These are phyloP conservation scores for Zosterops pallidus DNA, from an alignment of 2,113 vertebrate genomes.

Conservation along the genomic window DNA sequence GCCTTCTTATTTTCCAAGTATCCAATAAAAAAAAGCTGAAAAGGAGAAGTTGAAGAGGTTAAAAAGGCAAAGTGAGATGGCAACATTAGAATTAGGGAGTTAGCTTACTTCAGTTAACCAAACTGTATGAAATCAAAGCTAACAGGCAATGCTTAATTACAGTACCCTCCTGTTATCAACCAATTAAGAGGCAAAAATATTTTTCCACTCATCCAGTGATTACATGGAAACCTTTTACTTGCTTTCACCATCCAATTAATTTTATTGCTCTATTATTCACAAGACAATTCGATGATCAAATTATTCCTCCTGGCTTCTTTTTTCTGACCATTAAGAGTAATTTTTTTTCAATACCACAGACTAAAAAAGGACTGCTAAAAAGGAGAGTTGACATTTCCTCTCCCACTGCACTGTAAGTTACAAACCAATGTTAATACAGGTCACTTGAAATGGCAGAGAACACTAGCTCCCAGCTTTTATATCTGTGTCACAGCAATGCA, in stretches of 20 bases:
- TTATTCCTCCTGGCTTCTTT: background rate
- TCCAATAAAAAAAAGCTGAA: background rate
- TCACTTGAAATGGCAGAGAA: background rate
- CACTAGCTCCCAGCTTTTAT: background rate
- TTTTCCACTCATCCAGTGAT: background rate
- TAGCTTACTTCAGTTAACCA: background rate
- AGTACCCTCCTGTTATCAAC: background rate
- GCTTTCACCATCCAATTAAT: background rate
- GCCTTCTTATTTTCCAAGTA: background rate
- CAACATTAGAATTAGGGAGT: background rate
- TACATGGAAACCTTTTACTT: background rate
- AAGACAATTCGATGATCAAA: background rate
- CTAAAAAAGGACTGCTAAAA: background rate
- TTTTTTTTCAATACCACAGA: background rate
- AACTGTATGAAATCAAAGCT: background rate
- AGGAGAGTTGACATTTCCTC: background rate
- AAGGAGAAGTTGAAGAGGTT: background rate
- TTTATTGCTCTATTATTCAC: background rate
- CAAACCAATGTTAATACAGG: background rate
- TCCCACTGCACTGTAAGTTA: background rate
- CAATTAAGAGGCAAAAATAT: background rate
- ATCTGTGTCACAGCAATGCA: background rate
- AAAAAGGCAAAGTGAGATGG: background rate
- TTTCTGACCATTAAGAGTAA: background rate
- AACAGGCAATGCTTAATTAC: background rate